Evolutionary conservation across 2,888 invertebrate genomes (phyloP), one percentile per base, ranked within the genome.

Genomic region (Trypoxylon attenuatum): DNA sequence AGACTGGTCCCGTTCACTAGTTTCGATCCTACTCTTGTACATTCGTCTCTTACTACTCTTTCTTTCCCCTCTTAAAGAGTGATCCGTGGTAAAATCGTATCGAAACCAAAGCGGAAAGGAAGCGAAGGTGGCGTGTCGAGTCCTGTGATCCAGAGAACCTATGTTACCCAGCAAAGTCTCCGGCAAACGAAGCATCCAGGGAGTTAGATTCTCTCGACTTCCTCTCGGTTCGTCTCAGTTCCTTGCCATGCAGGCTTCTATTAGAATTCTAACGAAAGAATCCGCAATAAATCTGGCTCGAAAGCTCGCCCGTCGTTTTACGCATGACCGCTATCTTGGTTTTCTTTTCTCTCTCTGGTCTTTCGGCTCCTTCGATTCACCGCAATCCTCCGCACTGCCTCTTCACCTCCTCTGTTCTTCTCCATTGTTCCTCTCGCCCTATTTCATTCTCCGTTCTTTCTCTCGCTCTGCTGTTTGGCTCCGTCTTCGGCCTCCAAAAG

Each of bases 271-370:
- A 70, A 71, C 76, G 73, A 73, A 77, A 75, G 76, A 73, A 73
- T 78, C 71, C 60, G 75, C 75, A 69, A 78, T 80, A 77, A 82
- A 82, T 79, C 78, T 76, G 72, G 42, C 60, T 66, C 62, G 60
- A 57, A 71, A 70, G 50, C 62, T 71, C 69, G 65, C 63, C 58
- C 63, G 58, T 58, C 51, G 60, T 73, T 78, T 78, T 73, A 76
- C 76, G 60, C 73, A 75, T 76, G 75, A 76, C 71, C 71, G 69
- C 66, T 73, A 69, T 13, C 46, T 59, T 21, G 29, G 15, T 47
- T 8, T 22, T 18, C 55, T 21, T 5, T 54, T 51, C 39, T 46
- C 45, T 39, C 41, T 19, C 38, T 49, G 23, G 19, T 23, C 27
- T 21, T 19, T 22, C 42, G 10, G 23, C 23, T 21, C 25, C 22